phyloP scores from a whole-genome alignment of 2,888 invertebrate species.

The Lordiphosa fenestrarum region DNA sequence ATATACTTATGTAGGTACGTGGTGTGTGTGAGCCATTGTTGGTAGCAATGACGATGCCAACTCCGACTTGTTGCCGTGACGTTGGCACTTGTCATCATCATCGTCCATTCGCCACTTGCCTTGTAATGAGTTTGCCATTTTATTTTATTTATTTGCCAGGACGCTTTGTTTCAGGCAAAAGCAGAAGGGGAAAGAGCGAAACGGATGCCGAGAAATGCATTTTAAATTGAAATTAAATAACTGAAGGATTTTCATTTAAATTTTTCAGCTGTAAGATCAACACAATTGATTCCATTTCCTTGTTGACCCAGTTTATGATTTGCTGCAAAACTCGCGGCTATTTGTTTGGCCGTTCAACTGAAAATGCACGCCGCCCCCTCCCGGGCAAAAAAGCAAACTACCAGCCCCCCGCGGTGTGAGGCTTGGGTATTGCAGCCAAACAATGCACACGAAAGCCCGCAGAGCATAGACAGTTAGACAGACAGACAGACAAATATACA shows the following conservation, averaged over 20 bases:
- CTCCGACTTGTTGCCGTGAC: slow-evolving; percentile 69
- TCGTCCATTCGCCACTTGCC: slow-evolving; percentile 48
- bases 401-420: neutral
- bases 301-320: slow-evolving; percentile 10
- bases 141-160: slow-evolving; percentile 67
- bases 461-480: slow-evolving; percentile 1
- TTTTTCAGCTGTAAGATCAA: neutral
- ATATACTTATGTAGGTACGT: slow-evolving; percentile 9
- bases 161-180: slow-evolving; percentile 37
- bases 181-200: slow-evolving; percentile 4
- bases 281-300: neutral
- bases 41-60: slow-evolving; percentile 36
- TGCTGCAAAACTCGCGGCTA: slow-evolving; percentile 12
- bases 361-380: neutral
- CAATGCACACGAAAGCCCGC: slow-evolving; percentile 8
- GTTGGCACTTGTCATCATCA: slow-evolving; percentile 51
- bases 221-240: slow-evolving; percentile 71
- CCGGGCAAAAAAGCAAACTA: neutral
- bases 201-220: slow-evolving; percentile 41
- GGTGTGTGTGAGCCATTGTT: slow-evolving; percentile 48
- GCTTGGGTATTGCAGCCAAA: slow-evolving; percentile 1
- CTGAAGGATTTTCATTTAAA: slow-evolving; percentile 28
- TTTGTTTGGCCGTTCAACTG: slow-evolving; percentile 18
- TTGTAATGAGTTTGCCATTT: slow-evolving; percentile 72
- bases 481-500: neutral